phyloP scores from a whole-genome alignment of 2,113 vertebrate genomes.

The Eudorcas thomsonii region DNA sequence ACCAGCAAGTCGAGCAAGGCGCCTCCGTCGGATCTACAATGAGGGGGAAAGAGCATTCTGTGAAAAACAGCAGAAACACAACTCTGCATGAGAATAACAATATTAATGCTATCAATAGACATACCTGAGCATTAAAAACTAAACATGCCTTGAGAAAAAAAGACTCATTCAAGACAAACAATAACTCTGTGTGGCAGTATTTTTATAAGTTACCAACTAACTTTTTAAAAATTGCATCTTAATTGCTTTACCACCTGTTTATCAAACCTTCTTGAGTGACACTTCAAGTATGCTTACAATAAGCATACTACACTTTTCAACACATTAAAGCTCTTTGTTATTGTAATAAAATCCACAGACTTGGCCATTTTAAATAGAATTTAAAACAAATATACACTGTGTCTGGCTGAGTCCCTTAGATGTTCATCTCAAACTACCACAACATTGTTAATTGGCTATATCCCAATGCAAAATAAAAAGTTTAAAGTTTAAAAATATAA shows the following conservation, averaged over 20 bases:
- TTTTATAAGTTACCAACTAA: not conserved
- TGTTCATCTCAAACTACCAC: not conserved
- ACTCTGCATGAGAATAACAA: rapidly evolving
- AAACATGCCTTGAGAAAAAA: not conserved
- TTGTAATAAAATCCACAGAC: not conserved
- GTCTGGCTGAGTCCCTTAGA: not conserved
- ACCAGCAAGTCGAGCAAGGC: constrained; percentile 93
- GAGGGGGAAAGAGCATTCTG: not conserved
- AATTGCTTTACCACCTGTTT: not conserved
- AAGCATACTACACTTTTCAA: not conserved
- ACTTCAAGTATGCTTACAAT: not conserved
- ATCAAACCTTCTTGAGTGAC: not conserved
- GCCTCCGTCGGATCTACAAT: constrained; percentile 92
- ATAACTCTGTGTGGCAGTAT: too few relatives aligned
- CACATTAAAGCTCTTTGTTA: not conserved
- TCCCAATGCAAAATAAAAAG: not conserved
- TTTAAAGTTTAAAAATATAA: not conserved
- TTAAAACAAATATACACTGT: not conserved
- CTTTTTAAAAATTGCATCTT: not conserved
- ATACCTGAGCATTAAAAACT: not conserved
- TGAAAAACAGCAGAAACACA: not conserved
- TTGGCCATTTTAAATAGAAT: not conserved
- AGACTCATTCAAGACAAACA: not conserved
- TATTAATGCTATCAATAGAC: rapidly evolving
- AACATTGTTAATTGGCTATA: not conserved